Evolutionary conservation across 2,797 vertebrate genomes (phyloP).

Genomic region (Cyclura pinguis): DNA sequence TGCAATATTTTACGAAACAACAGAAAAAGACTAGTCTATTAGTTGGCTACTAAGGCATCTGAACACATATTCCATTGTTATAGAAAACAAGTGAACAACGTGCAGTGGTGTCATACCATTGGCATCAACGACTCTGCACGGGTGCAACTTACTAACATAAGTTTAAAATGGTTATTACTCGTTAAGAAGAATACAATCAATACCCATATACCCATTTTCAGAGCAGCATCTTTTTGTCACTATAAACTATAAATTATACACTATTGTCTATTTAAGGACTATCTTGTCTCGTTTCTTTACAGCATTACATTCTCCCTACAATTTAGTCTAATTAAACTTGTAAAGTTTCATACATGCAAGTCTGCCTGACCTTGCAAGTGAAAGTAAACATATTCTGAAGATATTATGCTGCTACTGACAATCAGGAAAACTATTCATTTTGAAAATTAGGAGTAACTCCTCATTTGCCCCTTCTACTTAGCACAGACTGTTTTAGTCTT

Average conservation of each 20-base stretch:
- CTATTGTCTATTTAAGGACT: not conserved
- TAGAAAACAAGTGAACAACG: not conserved
- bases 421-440: not conserved
- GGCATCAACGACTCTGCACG: not conserved
- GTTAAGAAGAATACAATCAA: not conserved
- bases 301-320: not conserved
- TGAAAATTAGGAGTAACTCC: not conserved
- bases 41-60: not conserved
- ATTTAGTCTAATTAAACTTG: rapidly evolving
- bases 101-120: not conserved
- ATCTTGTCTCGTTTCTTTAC: not conserved
- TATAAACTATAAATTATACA: not conserved
- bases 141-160: not conserved
- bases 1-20: slow-evolving; percentile 1
- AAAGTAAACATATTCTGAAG: not conserved
- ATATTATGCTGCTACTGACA: not conserved
- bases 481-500: rapidly evolving
- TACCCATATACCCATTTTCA: not conserved
- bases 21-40: not conserved
- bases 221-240: not conserved
- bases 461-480: not conserved
- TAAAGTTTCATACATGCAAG: not conserved
- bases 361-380: not conserved
- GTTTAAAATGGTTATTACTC: not conserved
- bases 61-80: not conserved